Conservation (phyloP, 2,113 vertebrate species). For the Nanorana parkeri region DNA sequence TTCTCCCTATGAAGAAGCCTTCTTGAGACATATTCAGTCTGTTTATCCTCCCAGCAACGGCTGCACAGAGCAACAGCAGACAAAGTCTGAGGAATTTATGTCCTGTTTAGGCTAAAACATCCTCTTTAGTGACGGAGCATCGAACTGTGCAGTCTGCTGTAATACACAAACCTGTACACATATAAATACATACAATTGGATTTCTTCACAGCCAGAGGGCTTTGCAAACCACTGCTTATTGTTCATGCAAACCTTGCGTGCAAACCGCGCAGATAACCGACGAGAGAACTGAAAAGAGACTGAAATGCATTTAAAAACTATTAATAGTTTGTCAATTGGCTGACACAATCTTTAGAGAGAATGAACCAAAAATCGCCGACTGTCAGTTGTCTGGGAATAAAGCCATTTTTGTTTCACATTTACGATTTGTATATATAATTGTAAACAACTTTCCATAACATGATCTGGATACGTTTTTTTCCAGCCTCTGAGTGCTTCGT, state of each 20-base stretch:
- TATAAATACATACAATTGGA: not conserved
- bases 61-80: conserved; percentile 22
- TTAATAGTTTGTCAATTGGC: too few species aligned
- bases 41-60: not conserved
- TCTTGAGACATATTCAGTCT: not conserved
- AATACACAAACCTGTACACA: not conserved
- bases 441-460: too few species aligned
- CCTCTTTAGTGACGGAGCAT: conserved; percentile 72
- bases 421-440: too few species aligned
- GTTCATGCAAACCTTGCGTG: not conserved
- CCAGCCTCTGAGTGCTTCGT: too few species aligned
- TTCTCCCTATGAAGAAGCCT: not conserved
- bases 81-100: conserved; percentile 37
- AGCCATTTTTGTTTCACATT: too few species aligned
- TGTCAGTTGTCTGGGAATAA: too few species aligned
- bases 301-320: not conserved
- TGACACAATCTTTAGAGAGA: too few species aligned
- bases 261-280: not conserved
- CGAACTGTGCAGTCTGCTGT: too few species aligned
- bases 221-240: not conserved
- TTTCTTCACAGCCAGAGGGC: not conserved
- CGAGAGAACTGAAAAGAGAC: not conserved
- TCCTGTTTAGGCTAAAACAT: conserved; percentile 61
- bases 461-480: too few species aligned
- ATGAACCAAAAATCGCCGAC: too few species aligned